Evolutionary conservation across 2,888 invertebrate species (phyloP), one percentile per base, ranked within the genome.

Genomic region (Sussaba pulchella): DNA sequence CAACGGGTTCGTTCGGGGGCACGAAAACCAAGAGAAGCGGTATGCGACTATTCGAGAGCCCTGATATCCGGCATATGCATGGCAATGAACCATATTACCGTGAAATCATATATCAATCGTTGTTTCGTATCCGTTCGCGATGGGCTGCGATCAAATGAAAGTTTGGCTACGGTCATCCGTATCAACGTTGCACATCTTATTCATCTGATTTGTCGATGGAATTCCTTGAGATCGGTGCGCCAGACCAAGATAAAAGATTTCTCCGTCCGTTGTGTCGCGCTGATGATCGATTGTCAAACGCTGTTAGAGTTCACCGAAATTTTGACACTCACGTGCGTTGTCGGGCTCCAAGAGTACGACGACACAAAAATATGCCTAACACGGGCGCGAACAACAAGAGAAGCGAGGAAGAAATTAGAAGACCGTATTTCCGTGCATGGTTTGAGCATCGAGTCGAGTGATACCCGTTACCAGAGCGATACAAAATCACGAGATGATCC

Each of bases 181-280:
- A 67, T 82, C 9, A 80, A 83, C 36, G 82, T 80, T 5, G 82
- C 83, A 10, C 82, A 83, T 54, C 50, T 82, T n/a, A 74, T 80
- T 3, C 81, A 83, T 19, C 17, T 79, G 17, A 41, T 83, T 41
- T 61, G 54, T 17, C 14, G 75, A 31, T 82, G 78, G 81, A 64
- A 66, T 41, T 72, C 66, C 31, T 82, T 81, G 26, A 50, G 61
- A n/a, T 24, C 39, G 17, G 31, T 70, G 14, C 59, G 52, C 12
- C 66, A 73, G 36, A 41, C 36, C 36, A 24, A 31, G 5, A 63
- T 81, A 10, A 82, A 75, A 45, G 61, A 82, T n/a, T 82, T 81
- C 21, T 82, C 52, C 39, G 52, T 78, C 9, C 52, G 81, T 2
- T 78, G 74, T 43, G 57, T 78, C 6, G 81, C 74, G 10, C 36